phyloP scores from a whole-genome alignment of 2,888 invertebrate genomes.

The Caenorhabditis panamensis region DNA sequence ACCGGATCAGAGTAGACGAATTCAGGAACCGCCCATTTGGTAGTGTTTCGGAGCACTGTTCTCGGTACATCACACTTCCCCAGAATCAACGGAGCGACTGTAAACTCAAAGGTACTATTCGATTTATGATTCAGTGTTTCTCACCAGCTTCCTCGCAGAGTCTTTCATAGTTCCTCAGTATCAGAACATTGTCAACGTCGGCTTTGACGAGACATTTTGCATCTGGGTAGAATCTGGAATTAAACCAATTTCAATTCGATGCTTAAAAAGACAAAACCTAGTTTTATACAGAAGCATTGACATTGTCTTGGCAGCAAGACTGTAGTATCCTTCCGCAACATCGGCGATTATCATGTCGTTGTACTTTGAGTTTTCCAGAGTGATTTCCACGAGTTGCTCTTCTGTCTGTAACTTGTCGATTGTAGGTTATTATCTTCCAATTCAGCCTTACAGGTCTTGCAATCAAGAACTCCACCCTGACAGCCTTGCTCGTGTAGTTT shows the following conservation, averaged over 20 bases:
- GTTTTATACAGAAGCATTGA: constrained; percentile 66
- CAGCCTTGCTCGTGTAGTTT: constrained; percentile 41
- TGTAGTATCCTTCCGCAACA: constrained; percentile 66
- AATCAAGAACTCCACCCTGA: constrained; percentile 64
- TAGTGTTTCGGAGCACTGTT: constrained; percentile 56
- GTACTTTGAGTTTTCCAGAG: constrained; percentile 40
- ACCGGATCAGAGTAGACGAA: constrained; percentile 49
- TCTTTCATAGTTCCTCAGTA: constrained; percentile 60
- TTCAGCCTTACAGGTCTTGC: constrained; percentile 49
- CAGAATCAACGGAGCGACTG: constrained; percentile 64
- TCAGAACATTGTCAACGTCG: constrained; percentile 68
- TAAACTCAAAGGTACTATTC: too few species aligned
- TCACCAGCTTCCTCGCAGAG: constrained; percentile 68
- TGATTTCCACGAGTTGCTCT: neutral
- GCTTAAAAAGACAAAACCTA: too few species aligned
- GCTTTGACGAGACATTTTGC: constrained; percentile 66
- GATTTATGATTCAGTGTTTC: constrained; percentile 5
- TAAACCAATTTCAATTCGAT: too few species aligned
- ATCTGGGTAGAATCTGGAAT: constrained; percentile 47
- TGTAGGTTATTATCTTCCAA: neutral
- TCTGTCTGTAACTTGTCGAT: constrained; percentile 8
- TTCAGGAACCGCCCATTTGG: constrained; percentile 68
- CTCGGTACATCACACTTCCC: constrained; percentile 65
- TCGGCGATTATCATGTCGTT: constrained; percentile 64
- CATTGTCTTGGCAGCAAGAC: constrained; percentile 67